A percentile compares a stretch with the other conserved stretches of the same genome.
Conservation (phyloP, 2,797 vertebrate genomes). For the Cephalopachus bancanus region DNA sequence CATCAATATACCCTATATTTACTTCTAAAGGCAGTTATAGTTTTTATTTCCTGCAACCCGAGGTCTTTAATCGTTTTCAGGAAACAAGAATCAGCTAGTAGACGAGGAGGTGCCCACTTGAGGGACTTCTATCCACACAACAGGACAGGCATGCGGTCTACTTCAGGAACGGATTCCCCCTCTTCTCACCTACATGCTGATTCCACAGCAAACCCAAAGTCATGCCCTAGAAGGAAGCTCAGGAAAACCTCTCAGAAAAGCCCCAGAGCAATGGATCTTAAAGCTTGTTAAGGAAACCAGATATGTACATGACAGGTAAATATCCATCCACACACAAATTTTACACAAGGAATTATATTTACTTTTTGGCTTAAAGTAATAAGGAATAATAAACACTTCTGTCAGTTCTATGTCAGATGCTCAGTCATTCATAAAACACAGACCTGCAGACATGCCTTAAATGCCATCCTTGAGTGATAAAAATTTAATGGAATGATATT, state of each 20-base stretch:
- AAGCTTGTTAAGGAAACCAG: not conserved
- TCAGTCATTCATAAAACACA: constrained; percentile 85
- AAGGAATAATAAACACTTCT: constrained; percentile 69
- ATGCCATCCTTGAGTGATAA: constrained; percentile 82
- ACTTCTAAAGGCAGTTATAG: not conserved
- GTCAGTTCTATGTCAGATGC: constrained; percentile 83
- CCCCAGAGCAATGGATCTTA: not conserved
- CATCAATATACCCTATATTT: not conserved
- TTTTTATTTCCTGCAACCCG: not conserved
- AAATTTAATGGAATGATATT: constrained; percentile 83
- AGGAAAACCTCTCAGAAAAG: not conserved
- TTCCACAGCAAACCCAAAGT: not conserved
- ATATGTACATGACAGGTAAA: not conserved
- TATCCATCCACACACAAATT: not conserved
- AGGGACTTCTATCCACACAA: not conserved
- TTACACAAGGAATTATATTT: not conserved
- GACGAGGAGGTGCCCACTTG: not conserved
- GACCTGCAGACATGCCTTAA: constrained; percentile 82
- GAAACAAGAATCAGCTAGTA: not conserved
- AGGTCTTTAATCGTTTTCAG: constrained; percentile 13
- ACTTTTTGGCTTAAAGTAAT: constrained; percentile 65
- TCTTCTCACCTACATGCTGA: not conserved
- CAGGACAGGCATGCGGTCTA: not conserved
- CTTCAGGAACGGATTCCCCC: not conserved
- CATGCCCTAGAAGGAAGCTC: not conserved